A percentile compares a stretch with the other conserved stretches of the same genome.
Evolutionary conservation across 2,113 vertebrate species (phyloP).

Genomic region (Grallaria varia): DNA sequence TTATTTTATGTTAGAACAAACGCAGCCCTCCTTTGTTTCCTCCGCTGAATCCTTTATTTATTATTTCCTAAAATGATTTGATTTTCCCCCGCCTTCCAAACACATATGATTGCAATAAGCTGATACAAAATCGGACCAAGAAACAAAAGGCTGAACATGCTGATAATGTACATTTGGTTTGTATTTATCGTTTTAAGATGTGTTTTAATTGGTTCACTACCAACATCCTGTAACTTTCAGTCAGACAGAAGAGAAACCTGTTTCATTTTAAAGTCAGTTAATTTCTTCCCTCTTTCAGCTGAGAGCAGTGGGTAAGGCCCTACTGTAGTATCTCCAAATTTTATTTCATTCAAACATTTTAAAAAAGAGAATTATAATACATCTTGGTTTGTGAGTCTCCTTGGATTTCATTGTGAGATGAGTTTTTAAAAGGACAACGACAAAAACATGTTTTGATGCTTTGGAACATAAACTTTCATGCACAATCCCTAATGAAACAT

Average conservation of each 20-base stretch:
- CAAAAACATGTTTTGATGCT: not conserved
- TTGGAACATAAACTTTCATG: not conserved
- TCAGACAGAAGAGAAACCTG: conserved; percentile 59
- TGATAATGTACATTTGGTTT: conserved; percentile 72
- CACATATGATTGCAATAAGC: conserved; percentile 64
- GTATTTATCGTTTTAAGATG: conserved; percentile 70
- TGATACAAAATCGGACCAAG: conserved; percentile 34
- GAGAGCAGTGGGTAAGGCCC: not conserved
- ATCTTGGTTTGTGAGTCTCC: not conserved
- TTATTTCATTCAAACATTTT: conserved; percentile 40
- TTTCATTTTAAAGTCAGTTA: conserved; percentile 64
- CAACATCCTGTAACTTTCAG: conserved; percentile 65
- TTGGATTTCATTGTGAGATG: not conserved
- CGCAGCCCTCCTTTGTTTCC: conserved; percentile 53
- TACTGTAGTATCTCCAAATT: not conserved
- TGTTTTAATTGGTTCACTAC: conserved; percentile 72
- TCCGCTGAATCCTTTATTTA: conserved; percentile 52
- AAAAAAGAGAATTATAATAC: not conserved
- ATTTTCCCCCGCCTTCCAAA: conserved; percentile 28
- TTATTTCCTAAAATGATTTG: conserved; percentile 71
- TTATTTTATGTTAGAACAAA: conserved; percentile 32
- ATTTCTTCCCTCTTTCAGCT: conserved; percentile 26
- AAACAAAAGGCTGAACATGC: conserved; percentile 67
- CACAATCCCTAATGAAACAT: not conserved
- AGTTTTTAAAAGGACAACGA: not conserved